Evolutionary conservation across 1,140 invertebrate genomes (phyloP).

Genomic region (Drosophila trapezifrons): DNA sequence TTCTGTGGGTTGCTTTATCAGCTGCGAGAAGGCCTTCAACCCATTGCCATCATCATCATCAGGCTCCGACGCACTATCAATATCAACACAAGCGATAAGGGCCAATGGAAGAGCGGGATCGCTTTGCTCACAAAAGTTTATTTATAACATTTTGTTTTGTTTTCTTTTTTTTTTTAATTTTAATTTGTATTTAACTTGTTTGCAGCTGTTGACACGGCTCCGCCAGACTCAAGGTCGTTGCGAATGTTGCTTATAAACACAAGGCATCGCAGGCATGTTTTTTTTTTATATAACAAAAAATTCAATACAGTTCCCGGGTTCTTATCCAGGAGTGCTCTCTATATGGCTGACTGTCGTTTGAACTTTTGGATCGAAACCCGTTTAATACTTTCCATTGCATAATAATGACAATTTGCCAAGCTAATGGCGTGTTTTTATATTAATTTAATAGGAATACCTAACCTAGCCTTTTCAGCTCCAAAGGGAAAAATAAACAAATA

Average conservation of each 20-base stretch:
- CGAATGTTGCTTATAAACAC: slow-evolving; percentile 37
- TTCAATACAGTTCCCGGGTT: slow-evolving; percentile 4
- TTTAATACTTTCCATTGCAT: neutral
- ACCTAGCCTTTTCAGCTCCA: too few species aligned
- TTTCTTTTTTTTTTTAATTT: neutral
- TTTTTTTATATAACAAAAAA: neutral
- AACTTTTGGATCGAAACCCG: neutral
- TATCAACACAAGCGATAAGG: slow-evolving; percentile 69
- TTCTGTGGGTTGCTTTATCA: slow-evolving; percentile 53
- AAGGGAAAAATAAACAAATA: neutral
- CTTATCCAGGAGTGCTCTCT: neutral
- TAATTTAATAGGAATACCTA: neutral
- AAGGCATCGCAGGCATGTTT: neutral
- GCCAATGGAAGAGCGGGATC: slow-evolving; percentile 2
- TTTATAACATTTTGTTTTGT: slow-evolving; percentile 51
- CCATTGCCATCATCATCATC: slow-evolving; percentile 16
- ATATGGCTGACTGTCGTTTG: neutral
- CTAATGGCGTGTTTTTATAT: neutral
- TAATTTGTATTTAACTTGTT: slow-evolving; percentile 26
- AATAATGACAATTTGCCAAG: neutral
- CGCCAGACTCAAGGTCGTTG: slow-evolving; percentile 57
- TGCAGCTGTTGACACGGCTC: slow-evolving; percentile 48
- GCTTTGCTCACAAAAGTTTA: slow-evolving; percentile 26
- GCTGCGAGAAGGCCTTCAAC: slow-evolving; percentile 23
- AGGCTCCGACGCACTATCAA: slow-evolving; percentile 48